Percentiles rank a stretch among this genome's conserved stretches.
phyloP scores from a whole-genome alignment of 2,113 vertebrate genomes.

The Aix galericulata region DNA sequence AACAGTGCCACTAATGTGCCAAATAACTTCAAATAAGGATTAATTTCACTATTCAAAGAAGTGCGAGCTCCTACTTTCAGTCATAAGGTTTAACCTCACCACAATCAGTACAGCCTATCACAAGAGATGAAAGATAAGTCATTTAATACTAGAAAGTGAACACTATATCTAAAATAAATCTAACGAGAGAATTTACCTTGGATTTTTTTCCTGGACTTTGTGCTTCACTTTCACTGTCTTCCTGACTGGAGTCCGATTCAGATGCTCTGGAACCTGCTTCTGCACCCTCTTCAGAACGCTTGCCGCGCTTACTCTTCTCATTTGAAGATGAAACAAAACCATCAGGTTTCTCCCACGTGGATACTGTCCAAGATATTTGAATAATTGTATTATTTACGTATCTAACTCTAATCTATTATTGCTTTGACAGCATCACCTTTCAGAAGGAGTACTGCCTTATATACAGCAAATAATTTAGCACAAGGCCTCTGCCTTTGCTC shows the following conservation, averaged over 20 bases:
- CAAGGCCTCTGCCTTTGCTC: neutral
- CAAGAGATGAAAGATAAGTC: neutral
- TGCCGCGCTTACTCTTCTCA: neutral
- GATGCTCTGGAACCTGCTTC: constrained; percentile 39
- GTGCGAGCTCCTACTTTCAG: neutral
- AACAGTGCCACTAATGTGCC: neutral
- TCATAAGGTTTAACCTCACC: neutral
- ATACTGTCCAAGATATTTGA: constrained; percentile 82
- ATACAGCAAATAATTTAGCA: neutral
- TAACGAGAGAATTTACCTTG: constrained; percentile 75
- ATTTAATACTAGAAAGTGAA: neutral
- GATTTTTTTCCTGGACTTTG: constrained; percentile 74
- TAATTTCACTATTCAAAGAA: neutral
- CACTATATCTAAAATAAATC: neutral
- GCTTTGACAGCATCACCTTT: neutral
- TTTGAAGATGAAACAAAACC: constrained; percentile 74
- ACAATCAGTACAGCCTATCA: neutral
- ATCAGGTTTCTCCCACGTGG: constrained; percentile 91
- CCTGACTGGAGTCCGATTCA: constrained; percentile 59
- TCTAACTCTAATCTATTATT: neutral
- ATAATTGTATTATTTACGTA: constrained; percentile 42
- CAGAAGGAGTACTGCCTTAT: neutral
- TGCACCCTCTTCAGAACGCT: neutral
- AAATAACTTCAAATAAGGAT: neutral
- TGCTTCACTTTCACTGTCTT: constrained; percentile 16